Base-by-base conservation (phyloP, 2,113 vertebrate species). In the Pipa parva region DNA sequence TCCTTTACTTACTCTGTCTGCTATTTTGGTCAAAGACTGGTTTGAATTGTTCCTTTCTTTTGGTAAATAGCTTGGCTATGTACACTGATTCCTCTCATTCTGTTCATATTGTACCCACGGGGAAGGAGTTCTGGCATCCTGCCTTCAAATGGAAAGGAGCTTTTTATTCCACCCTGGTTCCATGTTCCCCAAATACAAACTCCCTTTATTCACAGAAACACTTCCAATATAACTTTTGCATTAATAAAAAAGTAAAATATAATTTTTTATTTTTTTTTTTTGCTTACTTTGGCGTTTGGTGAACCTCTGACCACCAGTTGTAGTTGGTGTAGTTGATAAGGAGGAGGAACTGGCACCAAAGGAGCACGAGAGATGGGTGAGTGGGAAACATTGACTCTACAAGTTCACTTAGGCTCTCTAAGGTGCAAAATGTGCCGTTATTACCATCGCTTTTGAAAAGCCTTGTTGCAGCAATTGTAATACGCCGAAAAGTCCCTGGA, bases 301-400 rank as follows among this genome's bases (percentile, higher is more conserved):
- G 93, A 57, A 98, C 93, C 80, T 94, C 94, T 2, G 95, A 86
- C 97, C 97, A 99, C 97, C 97, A 99, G 62, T 80, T 90, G 79
- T 94, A 92, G 86, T 98, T 95, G 5, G 97, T 99, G 72, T 97
- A 95, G 83, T 98, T 89, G 77, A 97, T 92, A 8, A 99, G 93
- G 50, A 99, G 92, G 7, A 99, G 87, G 63, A 99, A 91, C 77
- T 99, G 97, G 75, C 96, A 99, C 97, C 97, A 99, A 13, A 99
- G 93, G 22, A 99, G 90, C 75, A 99, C 95, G 54, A 98, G 82
- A 3, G 95, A 92, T 2, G 97, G 97, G 75, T 99, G 95, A 0
- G 96, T 99, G 71, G 95, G 92, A 78, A 92, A 88, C 81, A 99
- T 90, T 66, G 90, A 83, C 71, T 94, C 89, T 72, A 94, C 90